Evolutionary conservation across 2,797 vertebrate genomes (phyloP), one percentile per base, ranked within the genome.

Genomic region (Acipenser transmontanus): DNA sequence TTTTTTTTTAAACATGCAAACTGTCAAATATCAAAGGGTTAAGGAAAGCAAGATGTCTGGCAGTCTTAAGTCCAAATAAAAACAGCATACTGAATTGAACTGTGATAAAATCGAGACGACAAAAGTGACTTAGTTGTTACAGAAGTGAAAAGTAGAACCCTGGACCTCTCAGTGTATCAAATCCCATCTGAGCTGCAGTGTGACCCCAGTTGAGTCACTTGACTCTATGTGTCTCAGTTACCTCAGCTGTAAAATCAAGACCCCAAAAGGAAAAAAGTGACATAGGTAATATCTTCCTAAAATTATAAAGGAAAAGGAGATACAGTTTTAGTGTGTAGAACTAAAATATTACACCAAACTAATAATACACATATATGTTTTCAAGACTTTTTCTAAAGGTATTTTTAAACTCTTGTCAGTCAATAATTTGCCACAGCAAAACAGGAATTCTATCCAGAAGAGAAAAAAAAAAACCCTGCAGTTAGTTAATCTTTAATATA

Each of bases 201-300:
- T 85, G 84, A 87, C 84, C 82, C 68, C 67, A 78, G 80, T 85
- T 81, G 84, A 85, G 82, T 80, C 84, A 85, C 80, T 89, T 87
- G 84, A 87, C 83, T 83, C 83, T 85, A 76, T 56, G 74, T 83
- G 82, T 82, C 77, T 85, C 77, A 71, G 78, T 78, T 76, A 74
- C 51, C 75, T 80, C 86, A 88, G 86, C 88, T 88, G 86, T 83
- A 85, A 84, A 84, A 90, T 87, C 84, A 87, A 71, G 75, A 71
- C 67, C 34, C 2, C 0, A 34, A 9, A 57, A 12, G 13, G 54
- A 2, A 6, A n/a, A 57, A 57, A 11, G 12, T n/a, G 54, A n/a
- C 54, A 57, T 57, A 13, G 14, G 54, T 6, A 7, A 6, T 7
- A 57, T 57, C 54, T 7, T 13, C 12, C 12, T 57, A n/a, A 57